These are phyloP conservation scores for Osedax fenrisi DNA, from an alignment of 2,888 invertebrate species.

Conservation along the genomic window DNA sequence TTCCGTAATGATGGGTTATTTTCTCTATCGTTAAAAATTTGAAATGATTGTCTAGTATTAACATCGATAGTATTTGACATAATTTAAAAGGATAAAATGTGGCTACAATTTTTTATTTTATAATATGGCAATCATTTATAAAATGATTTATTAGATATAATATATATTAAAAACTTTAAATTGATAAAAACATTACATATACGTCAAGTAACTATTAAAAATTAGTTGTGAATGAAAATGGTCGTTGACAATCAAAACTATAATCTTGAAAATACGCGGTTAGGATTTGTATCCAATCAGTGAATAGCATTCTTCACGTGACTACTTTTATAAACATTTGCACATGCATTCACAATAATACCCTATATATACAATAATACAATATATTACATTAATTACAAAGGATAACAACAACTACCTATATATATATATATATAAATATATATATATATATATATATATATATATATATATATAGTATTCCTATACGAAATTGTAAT, in stretches of 20 bases:
- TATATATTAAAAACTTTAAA: no score
- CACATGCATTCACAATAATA: no score
- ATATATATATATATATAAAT: no score
- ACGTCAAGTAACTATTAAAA: not conserved
- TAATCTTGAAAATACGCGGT: not conserved
- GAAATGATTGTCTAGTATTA: not conserved
- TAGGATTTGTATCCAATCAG: not conserved
- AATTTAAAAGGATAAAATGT: not conserved
- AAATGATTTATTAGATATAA: no score
- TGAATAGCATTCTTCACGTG: not conserved
- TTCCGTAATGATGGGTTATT: constrained; percentile 31
- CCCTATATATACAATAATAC: no score
- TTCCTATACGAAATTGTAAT: no score
- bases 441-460: no score
- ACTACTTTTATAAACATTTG: not conserved
- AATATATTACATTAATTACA: no score
- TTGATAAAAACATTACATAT: not conserved
- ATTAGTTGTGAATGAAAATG: not conserved
- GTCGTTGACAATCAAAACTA: not conserved
- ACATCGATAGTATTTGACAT: not conserved
- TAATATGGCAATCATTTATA: no score
- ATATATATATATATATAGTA: no score
- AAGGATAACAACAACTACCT: no score
- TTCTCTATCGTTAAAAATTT: not conserved
- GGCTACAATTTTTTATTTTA: no score